Evolutionary conservation across 2,888 invertebrate species (phyloP).

Genomic region (Sepioteuthis lessoniana): DNA sequence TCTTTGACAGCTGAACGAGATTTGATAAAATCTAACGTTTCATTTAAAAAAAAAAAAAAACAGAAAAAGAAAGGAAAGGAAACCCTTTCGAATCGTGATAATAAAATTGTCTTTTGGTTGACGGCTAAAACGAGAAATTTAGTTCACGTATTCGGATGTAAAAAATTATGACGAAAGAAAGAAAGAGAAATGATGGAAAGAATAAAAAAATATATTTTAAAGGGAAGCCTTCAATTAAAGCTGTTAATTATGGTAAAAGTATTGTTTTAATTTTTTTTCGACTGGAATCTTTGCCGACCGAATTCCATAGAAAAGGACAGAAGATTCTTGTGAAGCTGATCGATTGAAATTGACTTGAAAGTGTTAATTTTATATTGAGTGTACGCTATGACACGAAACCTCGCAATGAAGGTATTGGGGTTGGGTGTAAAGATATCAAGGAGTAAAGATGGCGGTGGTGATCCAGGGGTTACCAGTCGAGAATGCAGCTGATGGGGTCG

Average conservation of each 20-base stretch:
- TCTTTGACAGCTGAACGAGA: background rate
- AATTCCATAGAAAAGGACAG: background rate
- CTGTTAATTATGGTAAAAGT: slow-evolving; percentile 3
- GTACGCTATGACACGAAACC: slow-evolving; percentile 10
- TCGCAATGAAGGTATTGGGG: background rate
- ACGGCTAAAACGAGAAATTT: background rate
- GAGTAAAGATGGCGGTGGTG: background rate
- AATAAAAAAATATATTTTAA: background rate
- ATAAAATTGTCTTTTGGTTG: background rate
- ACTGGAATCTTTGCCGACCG: background rate
- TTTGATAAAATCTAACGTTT: background rate
- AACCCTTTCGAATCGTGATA: slow-evolving; percentile 33
- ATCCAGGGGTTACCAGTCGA: background rate
- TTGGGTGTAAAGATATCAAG: background rate
- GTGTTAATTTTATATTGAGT: slow-evolving; percentile 23
- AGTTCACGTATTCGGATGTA: background rate
- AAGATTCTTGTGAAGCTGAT: background rate
- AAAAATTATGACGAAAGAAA: background rate
- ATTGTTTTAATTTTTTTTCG: background rate
- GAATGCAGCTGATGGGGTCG: background rate
- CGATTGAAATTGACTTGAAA: background rate
- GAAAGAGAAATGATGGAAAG: background rate
- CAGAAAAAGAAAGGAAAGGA: background rate
- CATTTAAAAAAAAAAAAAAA: background rate
- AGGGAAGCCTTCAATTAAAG: slow-evolving; percentile 13